Conservation (phyloP, 2,797 vertebrate species). For the Garrulus glandarius region DNA sequence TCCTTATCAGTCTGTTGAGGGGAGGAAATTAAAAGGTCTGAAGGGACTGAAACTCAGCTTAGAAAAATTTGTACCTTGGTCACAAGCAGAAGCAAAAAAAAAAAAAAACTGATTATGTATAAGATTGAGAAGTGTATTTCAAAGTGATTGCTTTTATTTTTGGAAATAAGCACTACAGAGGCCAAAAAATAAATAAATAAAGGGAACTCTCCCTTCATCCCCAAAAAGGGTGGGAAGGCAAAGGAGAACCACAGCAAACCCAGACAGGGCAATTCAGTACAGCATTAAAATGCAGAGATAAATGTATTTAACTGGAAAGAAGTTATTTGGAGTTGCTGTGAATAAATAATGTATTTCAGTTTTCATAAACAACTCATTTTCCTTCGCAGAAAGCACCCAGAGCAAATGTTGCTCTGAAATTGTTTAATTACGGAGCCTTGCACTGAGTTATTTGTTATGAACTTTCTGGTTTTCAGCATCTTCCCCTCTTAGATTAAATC, state of each 20-base stretch:
- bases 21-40: conserved; percentile 32
- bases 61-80: neutral
- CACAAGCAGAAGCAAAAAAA: neutral
- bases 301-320: neutral
- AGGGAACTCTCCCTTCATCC: neutral
- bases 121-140: neutral
- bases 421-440: neutral
- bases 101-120: neutral
- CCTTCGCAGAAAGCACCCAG: neutral
- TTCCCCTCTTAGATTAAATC: neutral
- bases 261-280: neutral
- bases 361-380: neutral
- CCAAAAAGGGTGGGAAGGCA: neutral
- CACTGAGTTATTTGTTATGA: neutral
- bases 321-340: neutral
- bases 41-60: neutral
- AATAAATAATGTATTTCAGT: neutral
- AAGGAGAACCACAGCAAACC: neutral
- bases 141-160: neutral
- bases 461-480: neutral
- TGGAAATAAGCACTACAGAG: neutral
- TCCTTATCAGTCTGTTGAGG: conserved; percentile 1
- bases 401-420: conserved; percentile 13
- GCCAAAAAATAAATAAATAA: neutral
- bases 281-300: neutral